Base-by-base conservation (phyloP, 2,888 invertebrate species). In the Cecidostiba fungosa region DNA sequence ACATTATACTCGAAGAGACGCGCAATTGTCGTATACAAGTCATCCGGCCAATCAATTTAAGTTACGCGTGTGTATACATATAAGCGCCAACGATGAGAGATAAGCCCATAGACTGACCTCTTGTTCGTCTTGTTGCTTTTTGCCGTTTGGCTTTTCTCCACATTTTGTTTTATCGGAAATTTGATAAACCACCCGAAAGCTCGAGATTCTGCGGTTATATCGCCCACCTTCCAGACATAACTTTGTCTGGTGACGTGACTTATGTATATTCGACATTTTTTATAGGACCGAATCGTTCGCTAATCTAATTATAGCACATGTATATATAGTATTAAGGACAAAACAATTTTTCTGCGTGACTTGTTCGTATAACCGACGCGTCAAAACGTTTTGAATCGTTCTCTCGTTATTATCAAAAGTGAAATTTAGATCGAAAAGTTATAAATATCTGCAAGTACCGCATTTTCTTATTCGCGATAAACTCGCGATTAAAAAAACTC, bases 61-160 rank as follows among this genome's bases (percentile, higher is more conserved):
- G 47, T 82, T 69, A 82, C 36, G 76, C 47, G 69, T 78, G 29
- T 47, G 32, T n/a, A n/a, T n/a, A n/a, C n/a, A n/a, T n/a, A n/a
- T n/a, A n/a, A 69, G 23, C 36, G 3, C 26, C 12, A 74, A 47
- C 12, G 23, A 39, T 72, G 4, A 1, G 66, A 8, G 66, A 66
- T 66, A 66, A 29, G 10, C 5, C 54, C 29, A 32, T 29, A 16
- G 29, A 29, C 26, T n/a, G 70, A 70, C 70, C 36, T 70, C 70
- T 70, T 36, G 19, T 70, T 23, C 39, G 16, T 19, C 16, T 10
- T 29, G 14, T 10, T 72, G 1, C 3, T 39, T 36, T 72, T 16
- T 36, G 5, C n/a, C 10, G 4, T 39, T 2, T n/a, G 19, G 36
- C n/a, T n/a, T 39, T 39, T n/a, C n/a, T n/a, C n/a, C 6, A 39